Base-by-base conservation (phyloP, 2,888 invertebrate genomes). In the Parnassius glacialis region DNA sequence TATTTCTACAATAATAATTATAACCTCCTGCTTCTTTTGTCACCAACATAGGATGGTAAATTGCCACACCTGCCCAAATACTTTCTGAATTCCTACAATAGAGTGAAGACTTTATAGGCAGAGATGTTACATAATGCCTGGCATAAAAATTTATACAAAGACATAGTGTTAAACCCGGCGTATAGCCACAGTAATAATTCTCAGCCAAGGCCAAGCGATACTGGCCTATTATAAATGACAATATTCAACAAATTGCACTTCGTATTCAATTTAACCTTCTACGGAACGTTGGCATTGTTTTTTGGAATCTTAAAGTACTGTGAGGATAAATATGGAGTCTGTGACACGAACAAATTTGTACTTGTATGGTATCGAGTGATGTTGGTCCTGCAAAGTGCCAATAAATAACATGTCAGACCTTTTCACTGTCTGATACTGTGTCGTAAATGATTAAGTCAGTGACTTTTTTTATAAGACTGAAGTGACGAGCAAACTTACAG, bases 221-320 rank as follows among this genome's bases (percentile, higher is more conserved):
- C 25, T 34, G 51, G 48, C 16, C 61, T 68, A 63, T 69, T 66
- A 69, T 65, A 65, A 69, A 59, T 65, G 56, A 64, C 66, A 60
- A 61, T 52, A 66, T 62, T 63, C 66, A 70, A 72, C 68, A 70
- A 71, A 71, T 65, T 64, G 65, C 66, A 62, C 60, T 67, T 67
- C 66, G 70, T 72, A 73, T 71, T 67, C 70, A 66, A 68, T 69
- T 64, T 64, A 59, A 66, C 75, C 75, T 68, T 75, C 58, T 74
- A 72, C 13, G 72, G 74, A 65, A 54, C 54, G 57, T 48, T 62
- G 65, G 70, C 70, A 76, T 76, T 77, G 77, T 76, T 69, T 71
- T 67, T 68, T 62, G 57, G 57, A 57, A 67, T 67, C 69, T 71
- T 74, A 75, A 73, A 73, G 65, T 70, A 68, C 69, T 70, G 70